Base-by-base conservation (phyloP, 2,113 vertebrate species). In the Proteles cristata region DNA sequence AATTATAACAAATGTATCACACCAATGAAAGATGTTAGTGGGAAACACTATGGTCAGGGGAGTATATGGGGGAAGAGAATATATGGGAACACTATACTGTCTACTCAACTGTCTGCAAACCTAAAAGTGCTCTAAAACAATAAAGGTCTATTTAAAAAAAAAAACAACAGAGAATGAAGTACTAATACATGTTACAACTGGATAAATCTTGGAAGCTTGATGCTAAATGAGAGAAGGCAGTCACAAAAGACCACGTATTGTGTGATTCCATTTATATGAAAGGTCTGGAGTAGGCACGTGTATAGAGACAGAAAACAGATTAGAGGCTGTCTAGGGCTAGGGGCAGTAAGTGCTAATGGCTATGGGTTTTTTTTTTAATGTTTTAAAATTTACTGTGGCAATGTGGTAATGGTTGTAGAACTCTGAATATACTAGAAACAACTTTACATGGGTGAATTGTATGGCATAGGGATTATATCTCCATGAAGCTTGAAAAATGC, bases 221-320 rank as follows among this genome's bases (percentile, higher is more conserved):
- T 28, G n/a, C 35, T 86, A 83, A 95, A n/a, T 95, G 55, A 88
- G 82, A 95, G 33, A 77, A 96, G 50, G 45, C 43, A 71, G 65
- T 66, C 81, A 90, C 16, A 66, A 43, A 87, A 50, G 63, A 66
- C 65, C n/a, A 66, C 50, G 90, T 19, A 65, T 16, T 69, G 0
- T 81, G 61, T 50, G 25, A 92, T 43, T 80, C 14, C 26, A 68
- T 90, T 83, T 69, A 74, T 35, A 69, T 7, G 15, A 90, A 93
- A 50, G n/a, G 66, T 61, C 17, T 12, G 85, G 39, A 91, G 94
- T 4, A 86, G 31, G 15, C 4, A 88, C 50, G 63, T 93, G 68
- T 85, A 48, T 45, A 66, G 65, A 93, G 58, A 93, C 39, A 80
- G 14, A 79, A 90, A 84, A 43, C 58, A 91, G 50, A 69, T 63